These are phyloP conservation scores for Plemyria rubiginata DNA, from an alignment of 2,888 invertebrate genomes.

Conservation along the genomic window DNA sequence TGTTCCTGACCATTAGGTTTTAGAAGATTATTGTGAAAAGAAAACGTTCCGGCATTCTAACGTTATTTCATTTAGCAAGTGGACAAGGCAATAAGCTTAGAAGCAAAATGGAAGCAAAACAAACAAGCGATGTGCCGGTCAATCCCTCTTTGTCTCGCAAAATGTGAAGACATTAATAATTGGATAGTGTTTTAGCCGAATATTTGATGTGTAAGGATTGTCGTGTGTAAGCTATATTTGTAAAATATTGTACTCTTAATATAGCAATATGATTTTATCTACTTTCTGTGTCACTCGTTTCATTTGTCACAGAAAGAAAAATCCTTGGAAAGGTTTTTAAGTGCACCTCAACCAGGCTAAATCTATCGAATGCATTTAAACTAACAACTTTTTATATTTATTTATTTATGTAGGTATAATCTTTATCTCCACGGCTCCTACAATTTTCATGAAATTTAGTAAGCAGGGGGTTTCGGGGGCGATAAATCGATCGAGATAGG, in stretches of 20 bases:
- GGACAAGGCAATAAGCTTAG: slow-evolving; percentile 22
- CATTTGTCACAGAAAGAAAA: too few species aligned
- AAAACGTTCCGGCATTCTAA: slow-evolving; percentile 1
- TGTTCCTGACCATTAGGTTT: background rate
- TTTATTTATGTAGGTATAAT: too few species aligned
- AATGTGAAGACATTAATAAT: slow-evolving; percentile 21
- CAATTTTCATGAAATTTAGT: too few species aligned
- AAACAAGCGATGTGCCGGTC: slow-evolving; percentile 15
- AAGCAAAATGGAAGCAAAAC: slow-evolving; percentile 21
- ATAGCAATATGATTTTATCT: too few species aligned
- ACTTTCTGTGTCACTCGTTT: too few species aligned
- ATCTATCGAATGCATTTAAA: too few species aligned
- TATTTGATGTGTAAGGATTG: background rate
- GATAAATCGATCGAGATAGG: too few species aligned
- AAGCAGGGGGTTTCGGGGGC: too few species aligned
- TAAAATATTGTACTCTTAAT: background rate
- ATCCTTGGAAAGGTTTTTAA: too few species aligned
- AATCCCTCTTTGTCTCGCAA: slow-evolving; percentile 23
- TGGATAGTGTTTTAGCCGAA: background rate
- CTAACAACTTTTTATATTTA: too few species aligned
- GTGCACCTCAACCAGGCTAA: too few species aligned
- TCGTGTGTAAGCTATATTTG: background rate
- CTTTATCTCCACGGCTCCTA: too few species aligned
- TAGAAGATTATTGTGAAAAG: background rate
- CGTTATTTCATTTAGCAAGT: slow-evolving; percentile 24